phyloP scores from a whole-genome alignment of 2,797 vertebrate species.

The Delichon dasypus region DNA sequence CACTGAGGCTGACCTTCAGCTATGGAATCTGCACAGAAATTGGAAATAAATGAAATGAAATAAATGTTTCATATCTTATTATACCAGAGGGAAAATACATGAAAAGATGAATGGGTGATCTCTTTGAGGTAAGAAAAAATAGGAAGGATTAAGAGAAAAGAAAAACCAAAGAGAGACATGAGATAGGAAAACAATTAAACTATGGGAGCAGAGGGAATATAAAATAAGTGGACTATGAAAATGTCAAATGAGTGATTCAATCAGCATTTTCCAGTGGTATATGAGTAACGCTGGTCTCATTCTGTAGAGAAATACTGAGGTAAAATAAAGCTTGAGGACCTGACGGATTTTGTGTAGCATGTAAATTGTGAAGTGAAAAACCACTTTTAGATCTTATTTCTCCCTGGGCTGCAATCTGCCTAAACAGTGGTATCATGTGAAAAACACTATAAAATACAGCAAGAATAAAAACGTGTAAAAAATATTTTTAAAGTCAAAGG shows the following conservation, averaged over 20 bases:
- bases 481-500: background rate
- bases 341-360: background rate
- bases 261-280: background rate
- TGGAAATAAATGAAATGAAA: background rate
- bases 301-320: background rate
- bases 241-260: background rate
- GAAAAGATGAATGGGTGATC: background rate
- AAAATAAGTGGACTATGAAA: slow-evolving; percentile 3
- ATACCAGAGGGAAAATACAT: background rate
- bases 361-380: background rate
- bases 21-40: background rate
- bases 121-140: background rate
- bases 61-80: background rate
- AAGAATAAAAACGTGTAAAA: background rate
- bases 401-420: background rate
- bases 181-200: background rate
- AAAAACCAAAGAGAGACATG: background rate
- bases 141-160: background rate
- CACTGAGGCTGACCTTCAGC: background rate
- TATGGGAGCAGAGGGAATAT: background rate
- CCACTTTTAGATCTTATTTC: background rate
- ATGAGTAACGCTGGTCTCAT: background rate
- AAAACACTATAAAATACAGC: background rate
- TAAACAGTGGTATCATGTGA: background rate
- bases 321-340: background rate